Conservation (phyloP, 2,113 vertebrate species). For the Climacteris rufus region DNA sequence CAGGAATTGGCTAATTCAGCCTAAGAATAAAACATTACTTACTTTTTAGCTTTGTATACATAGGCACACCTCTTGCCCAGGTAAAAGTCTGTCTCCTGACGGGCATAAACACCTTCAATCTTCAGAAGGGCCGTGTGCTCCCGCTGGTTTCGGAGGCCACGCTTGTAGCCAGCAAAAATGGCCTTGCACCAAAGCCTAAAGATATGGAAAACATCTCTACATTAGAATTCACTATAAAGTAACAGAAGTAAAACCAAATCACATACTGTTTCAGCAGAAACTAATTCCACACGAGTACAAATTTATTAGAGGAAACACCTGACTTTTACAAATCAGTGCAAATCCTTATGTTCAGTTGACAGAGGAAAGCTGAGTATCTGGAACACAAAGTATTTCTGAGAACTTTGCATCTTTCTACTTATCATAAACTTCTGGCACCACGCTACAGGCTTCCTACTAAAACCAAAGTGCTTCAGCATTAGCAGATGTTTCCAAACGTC, state of each 20-base stretch:
- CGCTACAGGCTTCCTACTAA: not conserved
- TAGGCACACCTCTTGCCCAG: constrained; percentile 96
- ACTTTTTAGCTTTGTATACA: constrained; percentile 99
- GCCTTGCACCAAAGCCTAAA: constrained; percentile 95
- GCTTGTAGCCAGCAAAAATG: constrained; percentile 95
- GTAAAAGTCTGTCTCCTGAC: constrained; percentile 93
- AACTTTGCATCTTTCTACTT: not conserved
- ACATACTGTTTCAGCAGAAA: not conserved
- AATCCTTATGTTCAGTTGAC: rapidly evolving
- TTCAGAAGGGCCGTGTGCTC: constrained; percentile 96
- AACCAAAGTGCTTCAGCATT: not conserved
- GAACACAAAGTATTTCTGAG: not conserved
- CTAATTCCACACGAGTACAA: not conserved
- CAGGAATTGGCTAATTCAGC: rapidly evolving
- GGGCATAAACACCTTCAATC: constrained; percentile 92
- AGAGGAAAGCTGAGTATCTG: not conserved
- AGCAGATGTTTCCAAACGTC: not conserved
- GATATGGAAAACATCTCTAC: not conserved
- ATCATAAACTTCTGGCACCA: not conserved
- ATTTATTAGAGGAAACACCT: not conserved
- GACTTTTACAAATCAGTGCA: not conserved
- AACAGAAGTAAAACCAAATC: not conserved
- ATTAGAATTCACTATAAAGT: not conserved
- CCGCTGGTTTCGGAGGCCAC: constrained; percentile 94
- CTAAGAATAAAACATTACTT: constrained; percentile 29